A percentile compares a stretch with the other conserved stretches of the same genome.
These are phyloP conservation scores for Drosophila quadrilineata DNA, from an alignment of 1,140 invertebrate species.

Conservation along the genomic window DNA sequence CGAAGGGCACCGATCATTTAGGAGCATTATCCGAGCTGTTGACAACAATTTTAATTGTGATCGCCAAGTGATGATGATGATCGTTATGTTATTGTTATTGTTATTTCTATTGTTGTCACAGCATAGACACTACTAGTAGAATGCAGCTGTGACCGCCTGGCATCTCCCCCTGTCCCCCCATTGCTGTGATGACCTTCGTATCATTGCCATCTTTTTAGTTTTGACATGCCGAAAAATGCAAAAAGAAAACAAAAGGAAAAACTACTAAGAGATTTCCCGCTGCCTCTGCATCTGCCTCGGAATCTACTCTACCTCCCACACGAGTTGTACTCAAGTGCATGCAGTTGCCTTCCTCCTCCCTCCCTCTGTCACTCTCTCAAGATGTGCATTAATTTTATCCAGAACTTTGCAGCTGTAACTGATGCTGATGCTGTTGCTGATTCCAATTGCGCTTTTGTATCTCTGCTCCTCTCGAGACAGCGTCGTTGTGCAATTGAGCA, in stretches of 20 bases:
- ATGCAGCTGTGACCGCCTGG: too few species aligned
- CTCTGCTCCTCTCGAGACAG: constrained; percentile 16
- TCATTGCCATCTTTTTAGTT: constrained; percentile 48
- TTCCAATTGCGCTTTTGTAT: constrained; percentile 65
- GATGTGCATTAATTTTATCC: constrained; percentile 69
- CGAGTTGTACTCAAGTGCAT: constrained; percentile 43
- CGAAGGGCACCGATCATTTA: constrained; percentile 50
- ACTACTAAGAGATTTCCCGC: too few species aligned
- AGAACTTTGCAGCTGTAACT: constrained; percentile 74
- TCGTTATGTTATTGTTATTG: constrained; percentile 16
- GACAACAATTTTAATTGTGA: constrained; percentile 73
- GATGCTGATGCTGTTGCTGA: constrained; percentile 73
- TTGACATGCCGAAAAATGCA: constrained; percentile 40
- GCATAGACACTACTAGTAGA: too few species aligned
- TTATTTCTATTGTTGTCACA: constrained; percentile 11
- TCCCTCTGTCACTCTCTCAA: neutral
- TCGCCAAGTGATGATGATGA: constrained; percentile 41
- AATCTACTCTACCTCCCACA: neutral
- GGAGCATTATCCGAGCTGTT: constrained; percentile 58
- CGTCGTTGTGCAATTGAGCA: constrained; percentile 29
- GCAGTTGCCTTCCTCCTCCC: neutral
- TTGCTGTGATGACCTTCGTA: constrained; percentile 38
- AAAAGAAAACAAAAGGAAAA: constrained; percentile 27
- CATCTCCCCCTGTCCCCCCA: neutral
- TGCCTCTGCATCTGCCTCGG: neutral